These are phyloP conservation scores for Centropus unirufus DNA, from an alignment of 2,113 vertebrate species.

Conservation along the genomic window DNA sequence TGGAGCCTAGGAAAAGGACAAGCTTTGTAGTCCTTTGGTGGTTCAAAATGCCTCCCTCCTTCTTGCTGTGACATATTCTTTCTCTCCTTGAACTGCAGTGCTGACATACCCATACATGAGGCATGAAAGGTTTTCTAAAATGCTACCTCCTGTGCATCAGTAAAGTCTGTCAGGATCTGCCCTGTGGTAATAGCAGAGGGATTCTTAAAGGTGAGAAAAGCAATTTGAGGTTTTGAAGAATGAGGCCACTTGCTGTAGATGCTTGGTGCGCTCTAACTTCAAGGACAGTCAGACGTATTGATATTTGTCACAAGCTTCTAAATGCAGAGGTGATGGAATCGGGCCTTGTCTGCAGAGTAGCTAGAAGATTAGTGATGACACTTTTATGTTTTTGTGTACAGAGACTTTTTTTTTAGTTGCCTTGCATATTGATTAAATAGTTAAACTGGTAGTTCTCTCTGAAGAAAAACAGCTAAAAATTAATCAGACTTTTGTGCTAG, in stretches of 20 bases:
- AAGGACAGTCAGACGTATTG: not conserved
- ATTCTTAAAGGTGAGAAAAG: conserved; percentile 17
- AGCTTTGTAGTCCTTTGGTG: not conserved
- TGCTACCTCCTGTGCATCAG: not conserved
- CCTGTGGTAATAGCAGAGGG: not conserved
- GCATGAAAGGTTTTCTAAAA: not conserved
- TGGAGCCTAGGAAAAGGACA: not conserved
- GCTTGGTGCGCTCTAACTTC: not conserved
- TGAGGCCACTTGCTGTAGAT: not conserved
- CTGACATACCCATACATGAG: not conserved
- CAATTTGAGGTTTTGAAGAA: not conserved
- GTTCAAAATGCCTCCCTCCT: not conserved
- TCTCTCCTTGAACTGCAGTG: not conserved
- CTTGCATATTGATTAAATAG: not conserved
- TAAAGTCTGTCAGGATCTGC: not conserved
- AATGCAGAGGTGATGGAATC: not conserved
- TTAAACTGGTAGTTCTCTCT: not conserved
- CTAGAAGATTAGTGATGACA: not conserved
- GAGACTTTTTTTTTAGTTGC: not conserved
- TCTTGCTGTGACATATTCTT: not conserved
- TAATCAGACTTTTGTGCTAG: not conserved
- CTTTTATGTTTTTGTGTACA: no score
- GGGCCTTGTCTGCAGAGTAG: not conserved
- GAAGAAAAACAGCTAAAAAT: not conserved
- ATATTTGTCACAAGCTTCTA: not conserved